Conservation (phyloP, 2,888 invertebrate genomes). For the Agriopis leucophaearia region DNA sequence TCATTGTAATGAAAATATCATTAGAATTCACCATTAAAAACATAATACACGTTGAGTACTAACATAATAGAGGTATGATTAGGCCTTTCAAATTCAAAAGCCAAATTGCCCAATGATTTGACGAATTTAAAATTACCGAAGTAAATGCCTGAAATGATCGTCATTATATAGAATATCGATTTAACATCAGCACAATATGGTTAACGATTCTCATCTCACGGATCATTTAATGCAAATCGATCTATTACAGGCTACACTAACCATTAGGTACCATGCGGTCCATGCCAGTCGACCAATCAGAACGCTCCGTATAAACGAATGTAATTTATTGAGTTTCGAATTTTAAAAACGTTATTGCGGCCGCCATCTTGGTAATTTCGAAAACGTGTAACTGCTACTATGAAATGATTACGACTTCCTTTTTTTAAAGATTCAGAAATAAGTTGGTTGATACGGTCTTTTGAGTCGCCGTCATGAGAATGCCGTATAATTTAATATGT, state of each 20-base stretch:
- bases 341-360: constrained; percentile 73
- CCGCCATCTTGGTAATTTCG: constrained; percentile 78
- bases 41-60: constrained; percentile 18
- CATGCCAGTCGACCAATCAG: constrained; percentile 63
- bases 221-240: constrained; percentile 84
- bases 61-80: constrained; percentile 25
- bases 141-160: constrained; percentile 60
- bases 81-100: constrained; percentile 27
- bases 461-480: constrained; percentile 53
- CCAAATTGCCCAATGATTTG: constrained; percentile 28
- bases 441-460: constrained; percentile 52
- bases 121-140: constrained; percentile 53
- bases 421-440: constrained; percentile 53
- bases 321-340: constrained; percentile 81
- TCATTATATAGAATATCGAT: constrained; percentile 60
- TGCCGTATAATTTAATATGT: constrained; percentile 66
- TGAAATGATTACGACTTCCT: constrained; percentile 63
- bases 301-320: constrained; percentile 68
- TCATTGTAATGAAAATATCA: constrained; percentile 29
- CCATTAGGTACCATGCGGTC: constrained; percentile 60
- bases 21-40: constrained; percentile 18
- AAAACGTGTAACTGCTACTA: constrained; percentile 70
- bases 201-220: constrained; percentile 80
- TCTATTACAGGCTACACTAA: constrained; percentile 74
- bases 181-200: constrained; percentile 69